Conservation (phyloP, 2,797 vertebrate genomes). For the Brotula barbata region DNA sequence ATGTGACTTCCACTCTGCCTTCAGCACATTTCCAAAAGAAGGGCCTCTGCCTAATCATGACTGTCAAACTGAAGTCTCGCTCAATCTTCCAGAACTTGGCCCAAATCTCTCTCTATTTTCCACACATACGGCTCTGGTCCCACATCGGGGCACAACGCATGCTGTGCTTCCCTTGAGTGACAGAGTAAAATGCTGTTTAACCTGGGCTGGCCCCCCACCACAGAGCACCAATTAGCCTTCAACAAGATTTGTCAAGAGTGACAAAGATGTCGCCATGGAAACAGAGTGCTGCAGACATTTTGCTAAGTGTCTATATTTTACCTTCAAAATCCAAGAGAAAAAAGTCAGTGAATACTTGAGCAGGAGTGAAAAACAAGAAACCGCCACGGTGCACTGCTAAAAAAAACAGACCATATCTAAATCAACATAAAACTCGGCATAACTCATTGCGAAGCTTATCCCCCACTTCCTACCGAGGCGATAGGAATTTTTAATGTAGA, state of each 20-base stretch:
- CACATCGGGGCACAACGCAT: conserved; percentile 9
- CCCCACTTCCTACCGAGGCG: no score
- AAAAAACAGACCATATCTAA: conserved; percentile 11
- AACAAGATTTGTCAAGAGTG: conserved; percentile 16
- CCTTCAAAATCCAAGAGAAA: conserved; percentile 8
- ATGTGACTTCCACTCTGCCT: conserved; percentile 18
- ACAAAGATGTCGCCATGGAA: conserved; percentile 33
- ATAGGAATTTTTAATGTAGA: background rate
- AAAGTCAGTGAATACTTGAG: conserved; percentile 17
- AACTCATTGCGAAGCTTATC: no score
- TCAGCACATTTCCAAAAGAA: conserved; percentile 36
- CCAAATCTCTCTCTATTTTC: conserved; percentile 22
- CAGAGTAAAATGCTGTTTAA: conserved; percentile 29
- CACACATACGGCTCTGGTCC: conserved; percentile 33
- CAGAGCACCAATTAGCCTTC: conserved; percentile 42
- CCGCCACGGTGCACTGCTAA: conserved; percentile 8
- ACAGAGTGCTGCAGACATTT: conserved; percentile 37
- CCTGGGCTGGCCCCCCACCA: conserved; percentile 27
- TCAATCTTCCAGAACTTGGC: conserved; percentile 27
- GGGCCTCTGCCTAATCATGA: conserved; percentile 32
- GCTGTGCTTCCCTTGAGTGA: conserved; percentile 17
- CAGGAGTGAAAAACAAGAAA: conserved; percentile 18
- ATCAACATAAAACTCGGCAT: conserved; percentile 21
- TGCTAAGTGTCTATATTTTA: conserved; percentile 1
- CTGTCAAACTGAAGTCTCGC: conserved; percentile 36